Percentiles rank a stretch among this genome's conserved stretches.
phyloP scores from a whole-genome alignment of 92 coral and sea anemone genomes.

The Plumapathes pennacea region DNA sequence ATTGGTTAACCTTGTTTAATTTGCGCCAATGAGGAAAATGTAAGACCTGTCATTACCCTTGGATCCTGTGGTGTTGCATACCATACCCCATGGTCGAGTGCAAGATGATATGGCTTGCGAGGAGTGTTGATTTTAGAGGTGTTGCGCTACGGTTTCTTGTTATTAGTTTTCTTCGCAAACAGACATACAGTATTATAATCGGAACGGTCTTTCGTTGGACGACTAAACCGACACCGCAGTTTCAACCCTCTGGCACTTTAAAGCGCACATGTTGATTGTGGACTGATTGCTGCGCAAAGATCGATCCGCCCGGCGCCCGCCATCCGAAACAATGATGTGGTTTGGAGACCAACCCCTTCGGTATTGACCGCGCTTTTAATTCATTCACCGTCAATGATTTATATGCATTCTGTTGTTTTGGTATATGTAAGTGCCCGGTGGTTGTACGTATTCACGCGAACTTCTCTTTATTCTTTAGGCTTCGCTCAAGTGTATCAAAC shows the following conservation, averaged over 20 bases:
- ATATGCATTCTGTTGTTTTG: neutral
- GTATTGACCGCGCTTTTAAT: neutral
- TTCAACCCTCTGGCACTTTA: neutral
- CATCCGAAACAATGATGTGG: neutral
- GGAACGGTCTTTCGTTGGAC: too few species aligned
- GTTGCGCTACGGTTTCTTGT: too few species aligned
- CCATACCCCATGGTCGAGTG: too few species aligned
- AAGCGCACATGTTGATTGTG: neutral
- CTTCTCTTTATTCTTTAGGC: too few species aligned
- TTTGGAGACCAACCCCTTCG: neutral
- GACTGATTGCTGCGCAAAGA: neutral
- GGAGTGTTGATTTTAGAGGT: too few species aligned
- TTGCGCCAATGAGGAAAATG: slow-evolving; percentile 50
- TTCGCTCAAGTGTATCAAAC: too few species aligned
- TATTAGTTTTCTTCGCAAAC: too few species aligned
- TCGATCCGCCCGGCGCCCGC: neutral
- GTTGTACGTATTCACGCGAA: too few species aligned
- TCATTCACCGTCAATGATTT: neutral
- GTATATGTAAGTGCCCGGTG: slow-evolving; percentile 30
- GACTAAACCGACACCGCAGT: neutral
- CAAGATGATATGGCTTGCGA: too few species aligned
- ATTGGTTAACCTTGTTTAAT: slow-evolving; percentile 57
- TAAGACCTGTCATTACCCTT: slow-evolving; percentile 45
- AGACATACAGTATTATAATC: too few species aligned
- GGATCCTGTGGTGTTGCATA: slow-evolving; percentile 16